Conservation (phyloP, 2,113 vertebrate species). For the Nothoprocta perdicaria region DNA sequence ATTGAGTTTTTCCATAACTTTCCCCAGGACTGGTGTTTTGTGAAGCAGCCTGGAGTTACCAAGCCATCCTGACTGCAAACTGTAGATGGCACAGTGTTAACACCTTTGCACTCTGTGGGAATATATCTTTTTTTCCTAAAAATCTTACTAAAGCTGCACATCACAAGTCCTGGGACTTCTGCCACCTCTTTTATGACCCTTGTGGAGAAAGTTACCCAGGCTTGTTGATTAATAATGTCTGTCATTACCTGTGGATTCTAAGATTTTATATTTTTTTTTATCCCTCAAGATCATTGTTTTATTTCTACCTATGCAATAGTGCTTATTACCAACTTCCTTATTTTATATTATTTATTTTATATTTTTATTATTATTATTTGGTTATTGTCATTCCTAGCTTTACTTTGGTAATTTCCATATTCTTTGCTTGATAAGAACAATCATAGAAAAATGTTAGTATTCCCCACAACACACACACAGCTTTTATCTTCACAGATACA, state of each 20-base stretch:
- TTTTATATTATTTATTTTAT: neutral
- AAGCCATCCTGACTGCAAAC: neutral
- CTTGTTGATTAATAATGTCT: constrained; percentile 1
- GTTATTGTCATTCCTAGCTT: neutral
- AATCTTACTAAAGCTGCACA: neutral
- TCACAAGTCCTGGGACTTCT: neutral
- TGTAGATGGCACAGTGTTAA: neutral
- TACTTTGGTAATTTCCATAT: neutral
- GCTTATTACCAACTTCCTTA: neutral
- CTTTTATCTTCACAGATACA: neutral
- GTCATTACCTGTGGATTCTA: neutral
- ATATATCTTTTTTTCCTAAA: neutral
- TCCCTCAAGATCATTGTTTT: neutral
- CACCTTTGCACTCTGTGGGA: neutral
- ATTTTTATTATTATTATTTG: neutral
- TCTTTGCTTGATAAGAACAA: neutral
- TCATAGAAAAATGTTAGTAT: neutral
- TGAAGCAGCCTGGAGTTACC: neutral
- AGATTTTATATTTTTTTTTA: neutral
- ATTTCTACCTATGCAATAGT: neutral
- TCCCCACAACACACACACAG: neutral
- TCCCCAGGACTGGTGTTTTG: neutral
- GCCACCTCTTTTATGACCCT: neutral
- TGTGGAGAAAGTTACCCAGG: neutral
- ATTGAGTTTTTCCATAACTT: neutral